Percentiles rank a stretch among this genome's conserved stretches.
Evolutionary conservation across 2,113 vertebrate species (phyloP).

Genomic region (Pachypanchax playfairii): DNA sequence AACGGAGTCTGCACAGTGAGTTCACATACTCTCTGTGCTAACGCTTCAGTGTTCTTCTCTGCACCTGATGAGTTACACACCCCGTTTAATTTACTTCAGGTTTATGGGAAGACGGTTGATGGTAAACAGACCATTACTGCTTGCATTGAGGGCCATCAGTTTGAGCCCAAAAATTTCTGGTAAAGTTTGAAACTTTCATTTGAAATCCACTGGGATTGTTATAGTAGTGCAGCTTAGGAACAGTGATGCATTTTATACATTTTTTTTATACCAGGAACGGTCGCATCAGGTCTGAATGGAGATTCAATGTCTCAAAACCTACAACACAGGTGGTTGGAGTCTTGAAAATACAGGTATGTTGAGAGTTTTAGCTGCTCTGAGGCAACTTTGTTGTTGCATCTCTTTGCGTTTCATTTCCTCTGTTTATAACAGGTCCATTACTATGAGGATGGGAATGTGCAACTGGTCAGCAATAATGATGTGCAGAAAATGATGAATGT

Average conservation of each 20-base stretch:
- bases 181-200: conserved; percentile 62
- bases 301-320: conserved; percentile 88
- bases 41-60: background rate
- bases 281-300: conserved; percentile 95
- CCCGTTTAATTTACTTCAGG: conserved; percentile 73
- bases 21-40: background rate
- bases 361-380: no score
- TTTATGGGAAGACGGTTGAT: conserved; percentile 95
- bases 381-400: no score
- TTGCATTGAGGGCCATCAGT: conserved; percentile 96
- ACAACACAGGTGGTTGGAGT: conserved; percentile 89
- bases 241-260: no score
- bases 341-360: conserved; percentile 90
- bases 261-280: conserved; percentile 86
- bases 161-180: conserved; percentile 98
- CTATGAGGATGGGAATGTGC: conserved; percentile 97
- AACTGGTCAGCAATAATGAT: conserved; percentile 96
- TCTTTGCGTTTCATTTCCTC: no score
- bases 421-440: conserved; percentile 87
- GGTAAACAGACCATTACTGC: conserved; percentile 96
- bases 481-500: conserved; percentile 87
- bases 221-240: no score
- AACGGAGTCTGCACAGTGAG: conserved; percentile 93
- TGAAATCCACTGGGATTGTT: no score
- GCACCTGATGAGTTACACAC: background rate